A percentile compares a stretch with the other conserved stretches of the same genome.
phyloP scores from a whole-genome alignment of 2,113 vertebrate genomes.

The Hipposideros armiger region DNA sequence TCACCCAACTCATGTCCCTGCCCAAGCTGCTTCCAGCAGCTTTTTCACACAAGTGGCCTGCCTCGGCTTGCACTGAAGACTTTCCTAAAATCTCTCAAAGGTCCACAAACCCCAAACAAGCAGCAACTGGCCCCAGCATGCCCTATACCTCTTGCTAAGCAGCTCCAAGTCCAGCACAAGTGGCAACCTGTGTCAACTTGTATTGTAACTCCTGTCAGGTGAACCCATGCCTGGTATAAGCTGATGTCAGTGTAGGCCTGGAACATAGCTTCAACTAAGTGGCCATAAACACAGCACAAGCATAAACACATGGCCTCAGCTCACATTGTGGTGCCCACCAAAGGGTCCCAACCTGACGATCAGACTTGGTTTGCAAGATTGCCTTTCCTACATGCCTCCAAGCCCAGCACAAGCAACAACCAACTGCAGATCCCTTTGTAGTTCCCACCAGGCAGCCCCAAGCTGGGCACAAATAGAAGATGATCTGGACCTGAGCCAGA shows the following conservation, averaged over 20 bases:
- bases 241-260: background rate
- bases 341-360: background rate
- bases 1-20: background rate
- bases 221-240: background rate
- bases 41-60: background rate
- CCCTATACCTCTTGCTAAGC: background rate
- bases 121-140: background rate
- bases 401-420: background rate
- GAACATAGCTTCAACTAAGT: background rate
- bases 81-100: background rate
- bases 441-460: background rate
- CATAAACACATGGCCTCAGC: background rate
- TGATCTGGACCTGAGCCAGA: background rate
- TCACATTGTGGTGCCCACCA: background rate
- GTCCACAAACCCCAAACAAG: background rate
- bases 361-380: background rate
- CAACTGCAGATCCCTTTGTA: background rate
- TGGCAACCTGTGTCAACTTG: background rate
- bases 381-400: background rate
- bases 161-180: background rate
- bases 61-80: background rate
- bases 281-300: background rate
- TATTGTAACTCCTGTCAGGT: background rate
- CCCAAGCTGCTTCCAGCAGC: background rate
- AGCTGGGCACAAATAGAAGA: background rate